Conservation (phyloP, 2,797 vertebrate species). For the Microctenopoma stevenorrisi region DNA sequence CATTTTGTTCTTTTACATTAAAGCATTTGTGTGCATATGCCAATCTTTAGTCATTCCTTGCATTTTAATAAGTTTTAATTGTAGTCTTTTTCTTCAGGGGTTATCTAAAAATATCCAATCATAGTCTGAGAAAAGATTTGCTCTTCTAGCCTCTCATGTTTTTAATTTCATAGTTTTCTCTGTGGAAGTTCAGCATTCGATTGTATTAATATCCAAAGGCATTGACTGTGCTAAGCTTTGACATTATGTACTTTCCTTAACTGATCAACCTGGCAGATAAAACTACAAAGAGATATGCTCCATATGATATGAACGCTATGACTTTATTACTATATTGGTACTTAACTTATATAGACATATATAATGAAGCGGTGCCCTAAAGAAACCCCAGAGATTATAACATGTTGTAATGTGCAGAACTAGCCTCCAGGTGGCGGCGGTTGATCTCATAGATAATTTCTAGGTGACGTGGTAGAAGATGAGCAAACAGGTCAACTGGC, state of each 20-base stretch:
- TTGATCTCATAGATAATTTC: conserved; percentile 97
- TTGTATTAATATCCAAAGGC: neutral
- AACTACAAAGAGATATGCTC: neutral
- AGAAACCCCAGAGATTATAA: neutral
- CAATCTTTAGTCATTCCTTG: conserved; percentile 11
- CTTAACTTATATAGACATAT: neutral
- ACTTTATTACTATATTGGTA: neutral
- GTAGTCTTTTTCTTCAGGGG: neutral
- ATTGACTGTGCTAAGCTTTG: neutral
- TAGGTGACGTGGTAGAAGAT: conserved; percentile 93
- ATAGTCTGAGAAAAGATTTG: neutral
- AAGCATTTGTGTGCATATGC: conserved; percentile 1
- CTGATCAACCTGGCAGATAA: neutral
- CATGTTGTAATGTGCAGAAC: conserved; percentile 59
- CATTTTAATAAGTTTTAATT: conserved; percentile 29
- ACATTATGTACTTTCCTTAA: neutral
- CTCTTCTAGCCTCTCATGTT: neutral
- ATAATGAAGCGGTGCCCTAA: neutral
- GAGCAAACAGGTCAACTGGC: conserved; percentile 93
- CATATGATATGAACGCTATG: neutral
- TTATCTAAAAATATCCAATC: conserved; percentile 7
- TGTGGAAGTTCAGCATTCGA: neutral
- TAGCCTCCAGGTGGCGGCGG: conserved; percentile 92
- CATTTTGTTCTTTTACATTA: conserved; percentile 34
- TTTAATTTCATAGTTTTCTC: neutral